Base-by-base conservation (phyloP, 2,888 invertebrate species). In the Eulithis prunata region DNA sequence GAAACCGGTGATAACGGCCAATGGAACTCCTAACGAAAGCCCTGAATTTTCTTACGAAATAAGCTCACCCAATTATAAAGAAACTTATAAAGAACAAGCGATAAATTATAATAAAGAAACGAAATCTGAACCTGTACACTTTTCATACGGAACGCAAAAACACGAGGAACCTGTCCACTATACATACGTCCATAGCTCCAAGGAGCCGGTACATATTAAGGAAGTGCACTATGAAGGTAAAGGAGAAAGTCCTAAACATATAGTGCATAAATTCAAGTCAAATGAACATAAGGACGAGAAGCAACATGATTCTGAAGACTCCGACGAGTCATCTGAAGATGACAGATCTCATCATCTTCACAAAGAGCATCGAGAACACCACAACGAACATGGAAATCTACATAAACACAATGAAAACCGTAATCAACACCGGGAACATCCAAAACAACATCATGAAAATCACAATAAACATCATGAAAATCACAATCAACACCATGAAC, bases 21-120 rank as follows among this genome's bases (percentile, higher is more conserved):
- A 81, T 52, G 84, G 77, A 41, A 76, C 76, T 45, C 79, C 82
- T 4, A 79, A 89, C 61, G 85, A 81, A 53, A 78, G 76, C 60
- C 89, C 90, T 10, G 90, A 90, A 75, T 80, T 88, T 54, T 78
- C 85, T 0, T 90, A 90, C 68, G 90, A 90, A 79, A 87, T 89
- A 36, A 86, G 88, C 72, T 79, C 86, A 1, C 92, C 92, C 6
- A 90, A 86, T 63, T 85, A 89, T 63, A 89, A 88, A 56, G 91
- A 92, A 77, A 88, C 88, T 5, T 83, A 83, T 54, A 88, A 87
- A 66, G 88, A 91, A 79, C 82, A 92, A 76, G 82, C 85, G 56
- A 75, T 90, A 13, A 88, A 82, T 49, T 92, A 90, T 66, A 89
- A 91, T 57, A 91, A 88, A 72, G 81, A 89, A 73, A 88, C 87